Base-by-base conservation (phyloP, 2,888 invertebrate species). In the Argyra leucocephala region DNA sequence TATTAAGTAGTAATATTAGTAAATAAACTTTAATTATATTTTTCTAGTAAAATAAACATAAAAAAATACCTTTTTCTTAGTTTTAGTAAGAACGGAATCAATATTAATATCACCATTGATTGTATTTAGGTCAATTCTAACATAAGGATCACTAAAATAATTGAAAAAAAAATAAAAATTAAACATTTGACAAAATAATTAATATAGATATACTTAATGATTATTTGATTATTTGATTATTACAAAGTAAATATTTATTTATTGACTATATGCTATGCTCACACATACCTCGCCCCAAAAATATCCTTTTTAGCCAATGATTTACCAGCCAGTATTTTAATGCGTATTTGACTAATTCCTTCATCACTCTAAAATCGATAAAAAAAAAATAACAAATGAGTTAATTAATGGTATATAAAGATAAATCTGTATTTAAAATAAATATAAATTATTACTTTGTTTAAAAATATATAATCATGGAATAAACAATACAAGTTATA, bases 301-400 rank as follows among this genome's bases (percentile, higher is more conserved):
- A 99, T 96, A 80, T 99, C 98, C 81, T 98, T 98, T 81, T 96
- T 96, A 66, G 97, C 97, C 75, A 99, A 83, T 73, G 93, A 90
- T 80, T 90, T 89, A 37, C 94, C 96, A 72, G 90, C 88, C 71
- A 93, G 83, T 69, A 96, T 88, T 81, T 87, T 88, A 77, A 96
- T 84, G 74, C 93, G 88, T 78, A 96, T 83, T 78, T 91, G 86
- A 81, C 86, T 89, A 76, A 89, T 89, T 71, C 88, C 86, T 79
- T 91, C 89, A 80, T 90, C 89, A 80, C 84, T 86, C 90, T 90
- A 82, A 61, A 84, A 78, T 64, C 61, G 68, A 71, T 68, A 66
- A 68, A 69, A 63, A 59, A 60, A 18, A 37, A 65, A 63, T 57
- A 18, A 65, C 1, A 61, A 26, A 24, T 4, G 12, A 31, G 9